phyloP scores from a whole-genome alignment of 2,888 invertebrate genomes.

The Malacosoma neustria region DNA sequence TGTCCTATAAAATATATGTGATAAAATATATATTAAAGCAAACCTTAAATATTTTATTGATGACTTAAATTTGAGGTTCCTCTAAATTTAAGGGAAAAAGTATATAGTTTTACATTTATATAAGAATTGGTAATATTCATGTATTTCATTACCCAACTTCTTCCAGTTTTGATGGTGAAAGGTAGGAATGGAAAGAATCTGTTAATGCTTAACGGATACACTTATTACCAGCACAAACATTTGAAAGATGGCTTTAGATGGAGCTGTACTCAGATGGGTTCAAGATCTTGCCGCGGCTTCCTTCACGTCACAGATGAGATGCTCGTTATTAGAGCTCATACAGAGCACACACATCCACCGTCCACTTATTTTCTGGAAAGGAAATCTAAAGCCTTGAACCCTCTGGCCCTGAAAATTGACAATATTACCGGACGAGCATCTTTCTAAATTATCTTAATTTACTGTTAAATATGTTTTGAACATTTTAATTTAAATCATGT shows the following conservation, averaged over 20 bases:
- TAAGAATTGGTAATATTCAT: background rate
- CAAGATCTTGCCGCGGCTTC: conserved; percentile 59
- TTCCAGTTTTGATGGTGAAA: conserved; percentile 60
- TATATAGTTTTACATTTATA: conserved; percentile 14
- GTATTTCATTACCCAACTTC: background rate
- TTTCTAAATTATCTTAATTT: conserved; percentile 28
- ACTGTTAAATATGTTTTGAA: too few relatives aligned
- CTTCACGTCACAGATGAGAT: conserved; percentile 55
- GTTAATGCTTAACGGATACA: conserved; percentile 59
- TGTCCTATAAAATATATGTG: too few relatives aligned
- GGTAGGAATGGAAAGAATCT: conserved; percentile 58
- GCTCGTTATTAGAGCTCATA: conserved; percentile 54
- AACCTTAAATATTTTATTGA: too few relatives aligned
- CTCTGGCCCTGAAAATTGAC: conserved; percentile 37
- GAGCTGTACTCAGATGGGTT: conserved; percentile 69
- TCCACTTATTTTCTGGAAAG: conserved; percentile 46
- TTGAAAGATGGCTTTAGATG: conserved; percentile 58
- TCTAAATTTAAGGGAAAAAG: background rate
- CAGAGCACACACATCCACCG: conserved; percentile 57
- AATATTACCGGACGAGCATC: conserved; percentile 39
- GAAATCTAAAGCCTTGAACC: conserved; percentile 26
- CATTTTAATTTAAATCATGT: too few relatives aligned
- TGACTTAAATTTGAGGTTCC: background rate
- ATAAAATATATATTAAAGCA: too few relatives aligned
- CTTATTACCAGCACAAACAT: conserved; percentile 61